Conservation (phyloP, 35 echinoderm and acorn worm species). For the Stichopus chloronotus region DNA sequence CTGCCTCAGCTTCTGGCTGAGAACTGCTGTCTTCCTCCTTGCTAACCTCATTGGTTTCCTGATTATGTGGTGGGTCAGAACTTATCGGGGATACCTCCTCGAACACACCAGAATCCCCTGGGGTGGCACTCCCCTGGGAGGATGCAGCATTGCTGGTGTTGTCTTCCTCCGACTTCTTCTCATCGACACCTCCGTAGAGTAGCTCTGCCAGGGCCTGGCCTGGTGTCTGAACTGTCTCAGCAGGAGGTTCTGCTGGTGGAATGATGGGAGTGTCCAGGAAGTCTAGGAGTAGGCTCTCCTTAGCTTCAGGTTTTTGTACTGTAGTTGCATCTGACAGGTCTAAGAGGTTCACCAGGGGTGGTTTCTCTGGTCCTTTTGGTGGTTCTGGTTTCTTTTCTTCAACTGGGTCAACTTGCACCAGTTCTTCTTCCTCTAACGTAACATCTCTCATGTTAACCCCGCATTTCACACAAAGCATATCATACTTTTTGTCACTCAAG, state of each 20-base stretch:
- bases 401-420: background rate
- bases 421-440: slow-evolving; percentile 26
- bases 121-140: slow-evolving; percentile 57
- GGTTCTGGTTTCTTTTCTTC: slow-evolving; percentile 15
- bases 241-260: slow-evolving; percentile 3
- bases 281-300: slow-evolving; percentile 64
- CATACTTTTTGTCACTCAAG: slow-evolving; percentile 62
- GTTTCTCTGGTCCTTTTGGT: slow-evolving; percentile 17
- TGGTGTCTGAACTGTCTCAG: slow-evolving; percentile 41
- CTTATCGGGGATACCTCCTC: slow-evolving; percentile 46
- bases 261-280: slow-evolving; percentile 51
- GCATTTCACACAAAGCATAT: slow-evolving; percentile 80
- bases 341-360: slow-evolving; percentile 65
- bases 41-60: slow-evolving; percentile 17
- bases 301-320: slow-evolving; percentile 53
- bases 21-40: slow-evolving; percentile 28
- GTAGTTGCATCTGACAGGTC: slow-evolving; percentile 69
- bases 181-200: slow-evolving; percentile 31
- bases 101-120: slow-evolving; percentile 55
- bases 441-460: slow-evolving; percentile 64
- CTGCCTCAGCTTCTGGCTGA: slow-evolving; percentile 32
- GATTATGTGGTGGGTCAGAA: background rate
- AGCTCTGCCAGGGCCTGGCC: slow-evolving; percentile 56
- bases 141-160: slow-evolving; percentile 45
- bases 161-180: slow-evolving; percentile 53